Base-by-base conservation (phyloP, 2,888 invertebrate species). In the Neoaliturus tenellus region DNA sequence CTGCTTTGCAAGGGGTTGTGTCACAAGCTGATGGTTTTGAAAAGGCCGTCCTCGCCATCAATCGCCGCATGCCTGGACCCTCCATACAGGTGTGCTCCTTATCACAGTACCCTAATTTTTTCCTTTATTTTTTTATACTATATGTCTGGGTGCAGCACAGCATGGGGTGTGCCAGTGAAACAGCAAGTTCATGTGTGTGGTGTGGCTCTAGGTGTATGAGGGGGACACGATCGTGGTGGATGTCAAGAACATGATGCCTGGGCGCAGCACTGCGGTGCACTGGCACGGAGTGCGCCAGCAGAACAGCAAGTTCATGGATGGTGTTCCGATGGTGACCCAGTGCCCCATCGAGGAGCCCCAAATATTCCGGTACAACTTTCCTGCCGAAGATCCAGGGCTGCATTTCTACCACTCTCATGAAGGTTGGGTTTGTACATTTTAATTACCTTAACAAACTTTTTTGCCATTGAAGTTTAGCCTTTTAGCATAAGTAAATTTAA, bases 51-150 rank as follows among this genome's bases (percentile, higher is more conserved):
- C 89, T 91, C 85, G 89, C 91, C 12, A 90, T 92, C 51, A 92
- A 92, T 89, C 89, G 92, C 28, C 89, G 90, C 87, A 87, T 92
- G 69, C 92, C 92, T 0, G 92, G 92, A 28, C 92, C 92, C 0
- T 85, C 90, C 12, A 91, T 92, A 71, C 91, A 91, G 88, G 91
- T 91, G 86, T 85, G 58, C 20, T n/a, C n/a, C n/a, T n/a, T n/a
- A n/a, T n/a, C n/a, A n/a, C n/a, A n/a, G n/a, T n/a, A n/a, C n/a
- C n/a, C n/a, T n/a, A n/a, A n/a, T n/a, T n/a, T n/a, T n/a, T n/a
- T n/a, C n/a, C n/a, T n/a, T n/a, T n/a, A n/a, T n/a, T n/a, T n/a
- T n/a, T n/a, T n/a, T n/a, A n/a, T n/a, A n/a, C n/a, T n/a, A n/a
- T n/a, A n/a, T n/a, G n/a, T n/a, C n/a, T n/a, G n/a, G n/a, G n/a